Conservation (phyloP, 2,888 invertebrate genomes). For the Drosophila limbata region DNA sequence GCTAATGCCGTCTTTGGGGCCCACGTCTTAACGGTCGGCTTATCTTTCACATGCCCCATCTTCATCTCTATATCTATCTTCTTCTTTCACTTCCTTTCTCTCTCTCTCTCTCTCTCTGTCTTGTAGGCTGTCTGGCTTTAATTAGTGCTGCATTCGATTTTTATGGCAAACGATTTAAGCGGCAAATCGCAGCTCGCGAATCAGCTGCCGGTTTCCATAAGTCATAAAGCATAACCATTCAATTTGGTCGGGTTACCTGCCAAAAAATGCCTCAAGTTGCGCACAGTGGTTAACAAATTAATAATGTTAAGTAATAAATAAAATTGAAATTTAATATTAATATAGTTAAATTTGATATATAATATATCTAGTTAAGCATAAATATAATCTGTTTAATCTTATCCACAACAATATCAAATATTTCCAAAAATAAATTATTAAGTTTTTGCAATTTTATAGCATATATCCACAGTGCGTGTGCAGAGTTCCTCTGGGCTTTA, state of each 20-base stretch:
- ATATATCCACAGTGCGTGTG: slow-evolving; percentile 31
- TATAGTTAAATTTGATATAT: no score
- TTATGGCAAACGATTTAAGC: slow-evolving; percentile 68
- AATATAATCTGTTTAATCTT: no score
- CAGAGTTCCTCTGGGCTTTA: slow-evolving; percentile 49
- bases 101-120: not conserved
- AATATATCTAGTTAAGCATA: no score
- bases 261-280: slow-evolving; percentile 45
- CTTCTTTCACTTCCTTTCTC: slow-evolving; percentile 1
- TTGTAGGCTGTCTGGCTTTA: slow-evolving; percentile 49
- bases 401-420: no score
- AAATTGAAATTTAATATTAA: no score
- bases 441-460: not conserved
- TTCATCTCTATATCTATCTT: slow-evolving; percentile 1
- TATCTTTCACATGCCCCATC: slow-evolving; percentile 29
- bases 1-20: slow-evolving; percentile 35
- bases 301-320: not conserved
- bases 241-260: slow-evolving; percentile 63
- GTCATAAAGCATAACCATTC: slow-evolving; percentile 77
- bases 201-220: slow-evolving; percentile 79
- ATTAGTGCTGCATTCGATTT: slow-evolving; percentile 69
- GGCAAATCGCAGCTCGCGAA: slow-evolving; percentile 67
- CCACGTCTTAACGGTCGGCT: slow-evolving; percentile 61
- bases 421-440: no score
- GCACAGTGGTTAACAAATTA: slow-evolving; percentile 35